Percentiles rank a stretch among this genome's conserved stretches.
phyloP scores from a whole-genome alignment of 1,140 invertebrate species.

The Microplitis demolitor region DNA sequence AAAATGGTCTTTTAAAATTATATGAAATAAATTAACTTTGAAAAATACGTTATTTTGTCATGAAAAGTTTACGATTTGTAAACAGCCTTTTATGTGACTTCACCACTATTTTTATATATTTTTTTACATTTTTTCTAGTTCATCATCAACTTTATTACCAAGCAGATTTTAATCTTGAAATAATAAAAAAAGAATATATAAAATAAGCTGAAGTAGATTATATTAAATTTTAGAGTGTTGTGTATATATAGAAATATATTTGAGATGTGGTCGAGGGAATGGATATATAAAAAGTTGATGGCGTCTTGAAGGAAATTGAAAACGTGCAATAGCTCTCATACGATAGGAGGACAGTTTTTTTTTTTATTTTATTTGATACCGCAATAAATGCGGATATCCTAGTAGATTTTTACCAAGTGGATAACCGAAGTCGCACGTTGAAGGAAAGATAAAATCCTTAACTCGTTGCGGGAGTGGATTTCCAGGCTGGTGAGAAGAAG shows the following conservation, averaged over 20 bases:
- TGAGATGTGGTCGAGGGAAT: neutral
- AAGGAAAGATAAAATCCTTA: constrained; percentile 13
- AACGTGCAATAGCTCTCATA: constrained; percentile 9
- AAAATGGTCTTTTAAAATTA: no score
- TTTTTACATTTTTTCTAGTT: no score
- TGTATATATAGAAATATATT: neutral
- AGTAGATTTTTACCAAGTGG: neutral
- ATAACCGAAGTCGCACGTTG: neutral
- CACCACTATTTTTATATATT: no score
- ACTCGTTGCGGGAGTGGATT: constrained; percentile 14
- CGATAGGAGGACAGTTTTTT: constrained; percentile 1
- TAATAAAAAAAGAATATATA: no score
- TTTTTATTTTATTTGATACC: constrained; percentile 13
- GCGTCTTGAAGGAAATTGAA: constrained; percentile 13
- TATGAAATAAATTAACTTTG: no score
- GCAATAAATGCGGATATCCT: constrained; percentile 25
- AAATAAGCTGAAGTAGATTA: no score
- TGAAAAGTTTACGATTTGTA: no score
- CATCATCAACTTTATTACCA: no score
- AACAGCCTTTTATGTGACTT: no score
- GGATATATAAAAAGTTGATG: constrained; percentile 2
- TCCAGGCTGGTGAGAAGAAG: constrained; percentile 12
- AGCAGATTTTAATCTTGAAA: no score
- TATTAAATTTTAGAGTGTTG: no score
- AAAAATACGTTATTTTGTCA: no score